Base-by-base conservation (phyloP, 1,140 invertebrate genomes). In the Idris sp. region DNA sequence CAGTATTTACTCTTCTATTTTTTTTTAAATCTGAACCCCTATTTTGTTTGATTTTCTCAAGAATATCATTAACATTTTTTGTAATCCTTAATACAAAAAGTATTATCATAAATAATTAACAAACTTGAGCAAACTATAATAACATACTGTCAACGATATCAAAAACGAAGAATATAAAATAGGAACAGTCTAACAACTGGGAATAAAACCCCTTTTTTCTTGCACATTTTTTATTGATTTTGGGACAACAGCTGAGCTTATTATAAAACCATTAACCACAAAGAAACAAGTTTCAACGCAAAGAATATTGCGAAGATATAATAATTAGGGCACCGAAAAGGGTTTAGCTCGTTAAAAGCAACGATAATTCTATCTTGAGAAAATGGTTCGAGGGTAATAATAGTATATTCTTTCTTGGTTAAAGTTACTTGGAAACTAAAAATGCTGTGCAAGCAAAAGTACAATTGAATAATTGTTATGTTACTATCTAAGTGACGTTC, bases 221-320 rank as follows among this genome's bases (percentile, higher is more conserved):
- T 38, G 14, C 26, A 22, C 11, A n/a, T 62, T 72, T 68, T 68
- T 76, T 67, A 75, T 41, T 72, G 74, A 78, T 76, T 78, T 68
- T 64, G 72, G 71, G 72, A 73, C 74, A 81, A 79, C 73, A 79
- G 79, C 77, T 81, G 79, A 78, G 74, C 77, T 79, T 81, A 81
- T 81, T 81, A 81, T 79, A 81, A 79, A 81, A 79, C 77, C 79
- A 78, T 81, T 81, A 81, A 77, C 58, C 62, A 30, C 14, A 31
- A 38, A 41, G 54, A 51, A n/a, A n/a, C n/a, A 71, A 46, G 40
- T 31, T 25, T 9, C 41, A 49, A 35, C 31, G 41, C 5, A 35
- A 31, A 54, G 43, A 46, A 64, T n/a, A n/a, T 58, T 49, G 53
- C 46, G 35, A 36, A 71, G 65, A 69, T 67, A 67, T 69, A 76